Evolutionary conservation across 2,888 invertebrate genomes (phyloP).

Genomic region (Dryobota labecula): DNA sequence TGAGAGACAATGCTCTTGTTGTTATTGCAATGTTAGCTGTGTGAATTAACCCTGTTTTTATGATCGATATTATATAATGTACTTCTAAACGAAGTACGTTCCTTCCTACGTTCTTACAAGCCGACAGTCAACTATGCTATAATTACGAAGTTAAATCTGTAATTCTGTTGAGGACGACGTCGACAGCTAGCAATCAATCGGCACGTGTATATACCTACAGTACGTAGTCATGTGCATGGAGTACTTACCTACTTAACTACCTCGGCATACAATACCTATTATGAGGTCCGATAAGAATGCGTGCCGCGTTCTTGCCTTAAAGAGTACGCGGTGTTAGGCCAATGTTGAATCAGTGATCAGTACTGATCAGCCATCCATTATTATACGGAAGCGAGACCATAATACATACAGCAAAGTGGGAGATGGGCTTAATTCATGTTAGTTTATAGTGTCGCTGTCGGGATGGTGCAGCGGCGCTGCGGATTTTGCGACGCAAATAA

Average conservation of each 20-base stretch:
- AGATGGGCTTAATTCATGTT: conserved; percentile 64
- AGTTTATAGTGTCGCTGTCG: conserved; percentile 68
- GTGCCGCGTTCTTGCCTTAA: conserved; percentile 70
- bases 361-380: conserved; percentile 35
- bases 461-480: conserved; percentile 82
- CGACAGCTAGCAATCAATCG: conserved; percentile 50
- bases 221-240: conserved; percentile 41
- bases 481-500: conserved; percentile 90
- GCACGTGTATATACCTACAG: conserved; percentile 42
- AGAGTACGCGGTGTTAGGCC: conserved; percentile 59
- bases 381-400: conserved; percentile 43
- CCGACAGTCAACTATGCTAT: conserved; percentile 7
- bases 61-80: neutral
- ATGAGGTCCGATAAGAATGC: conserved; percentile 76
- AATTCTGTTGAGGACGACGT: conserved; percentile 50
- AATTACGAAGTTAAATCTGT: conserved; percentile 43
- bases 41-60: conserved; percentile 1
- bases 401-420: conserved; percentile 49
- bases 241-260: conserved; percentile 46
- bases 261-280: conserved; percentile 67
- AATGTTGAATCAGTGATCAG: conserved; percentile 63
- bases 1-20: neutral
- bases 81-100: neutral
- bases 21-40: conserved; percentile 30
- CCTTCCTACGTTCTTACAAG: neutral